Base-by-base conservation (phyloP, 2,888 invertebrate genomes). In the Hedya salicella region DNA sequence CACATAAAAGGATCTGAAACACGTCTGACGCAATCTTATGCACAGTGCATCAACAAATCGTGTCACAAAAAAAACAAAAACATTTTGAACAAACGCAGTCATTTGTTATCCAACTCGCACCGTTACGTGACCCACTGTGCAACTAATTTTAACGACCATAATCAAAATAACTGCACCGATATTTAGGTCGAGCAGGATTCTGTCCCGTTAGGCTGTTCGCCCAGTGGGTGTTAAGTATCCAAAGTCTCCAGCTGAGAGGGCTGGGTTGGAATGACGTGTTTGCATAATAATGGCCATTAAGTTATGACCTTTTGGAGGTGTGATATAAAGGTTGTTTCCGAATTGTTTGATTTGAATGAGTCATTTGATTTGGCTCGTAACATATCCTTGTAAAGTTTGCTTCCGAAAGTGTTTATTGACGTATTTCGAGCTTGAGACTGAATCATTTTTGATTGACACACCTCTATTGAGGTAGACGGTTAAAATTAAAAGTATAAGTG, bases 181-280 rank as follows among this genome's bases (percentile, higher is more conserved):
- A 74, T 72, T 68, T 71, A 68, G 73, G 75, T 70, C 71, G 67
- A 17, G 36, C 70, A 74, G 75, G 74, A 74, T 62, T 61, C 48
- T 66, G 68, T 70, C 65, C 71, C 71, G 71, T 73, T 71, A 71
- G 39, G 50, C 49, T 17, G 67, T 66, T 66, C 66, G 70, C 69
- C 63, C 71, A 70, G 54, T 63, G 66, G 68, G 68, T 53, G 57
- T 36, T 19, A 11, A 52, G 63, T 60, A 52, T 21, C 40, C 65
- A 36, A 11, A 52, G 62, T 60, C 46, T 21, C 40, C 65, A 36
- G 16, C 62, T 54, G 62, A 19, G 53, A 46, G n/a, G 44, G 13
- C 25, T 9, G 57, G 36, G 9, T 54, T 39, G 30, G 36, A 52
- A 17, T 13, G 54, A 21, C 44, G 44, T 13, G 16, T 46, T 39